Evolutionary conservation across 2,888 invertebrate genomes (phyloP), one percentile per base, ranked within the genome.

Genomic region (Andrena marginata): DNA sequence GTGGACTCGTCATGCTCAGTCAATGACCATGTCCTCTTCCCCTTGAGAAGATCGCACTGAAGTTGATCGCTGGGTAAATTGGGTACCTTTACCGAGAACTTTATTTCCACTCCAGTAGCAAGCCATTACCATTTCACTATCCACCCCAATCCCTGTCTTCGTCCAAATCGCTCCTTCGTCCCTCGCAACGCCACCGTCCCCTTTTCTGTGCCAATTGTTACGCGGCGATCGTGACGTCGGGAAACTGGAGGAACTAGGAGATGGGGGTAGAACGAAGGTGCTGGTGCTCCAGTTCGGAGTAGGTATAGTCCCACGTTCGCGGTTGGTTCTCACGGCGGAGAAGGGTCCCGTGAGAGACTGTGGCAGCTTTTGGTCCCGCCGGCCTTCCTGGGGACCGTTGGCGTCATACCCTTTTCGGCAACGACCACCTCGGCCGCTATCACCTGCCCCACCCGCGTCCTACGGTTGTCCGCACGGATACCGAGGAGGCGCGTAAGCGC

Each of bases 361-460:
- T 29, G 54, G 26, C 31, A 72, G 56, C 64, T 63, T 73, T 71
- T 70, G 70, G 84, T 77, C 82, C 65, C 29, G 51, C 42, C 35
- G 26, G 42, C 35, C 67, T 65, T 69, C 62, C 64, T 29, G 68
- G 68, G 74, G 81, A 82, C 80, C 64, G 74, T 63, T 79, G 80
- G 76, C 87, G 87, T 80, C 85, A 86, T 86, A 83, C 78, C 87
- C 89, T 88, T 89, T 87, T 89, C 85, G 88, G 77, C 87, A 84
- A 81, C 86, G 81, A 87, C 86, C 85, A 82, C 75, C 82, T 83
- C 86, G 85, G 78, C 81, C 82, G 83, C 49, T 90, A 90, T 81
- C 82, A 76, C 81, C 74, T 67, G 77, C 60, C 59, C 59, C 35
- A 26, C 67, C 51, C 26, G 31, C 51, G 8, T 68, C 29, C 48